Base-by-base conservation (phyloP, 1,140 invertebrate species). In the Leptinotarsa defecta region DNA sequence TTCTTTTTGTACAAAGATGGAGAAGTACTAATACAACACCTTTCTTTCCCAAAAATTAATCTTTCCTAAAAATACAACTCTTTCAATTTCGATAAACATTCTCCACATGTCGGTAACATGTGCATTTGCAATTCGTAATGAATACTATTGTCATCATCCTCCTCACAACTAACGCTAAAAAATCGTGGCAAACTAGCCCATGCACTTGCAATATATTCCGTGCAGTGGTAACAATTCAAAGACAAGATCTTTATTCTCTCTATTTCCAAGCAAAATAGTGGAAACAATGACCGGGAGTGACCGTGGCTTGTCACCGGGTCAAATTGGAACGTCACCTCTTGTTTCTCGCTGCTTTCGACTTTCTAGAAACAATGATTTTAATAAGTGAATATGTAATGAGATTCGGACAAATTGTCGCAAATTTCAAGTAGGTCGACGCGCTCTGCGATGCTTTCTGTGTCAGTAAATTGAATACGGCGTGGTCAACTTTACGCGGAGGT, bases 371-470 rank as follows among this genome's bases (percentile, higher is more conserved):
- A 70, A 70, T 70, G 68, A 70, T 70, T 70, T 70, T 70, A n/a
- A 70, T 70, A 70, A 70, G 68, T 49, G 68, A 70, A 70, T 70
- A 70, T 15, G 43, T 49, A 70, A 70, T 70, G 68, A 70, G 43
- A 48, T 48, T 71, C 67, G 20, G 69, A 75, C 24, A 69, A 67
- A 73, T 75, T 74, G 74, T 77, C 71, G 64, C 64, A 67, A 67
- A 67, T 67, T 67, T 67, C 64, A 67, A 67, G 64, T 67, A 34
- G 64, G 64, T 67, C 64, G 24, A 17, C 5, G 5, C 24, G 64
- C 64, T 24, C 5, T 22, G 24, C 64, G 13, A 3, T 34, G 64
- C 20, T 67, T 67, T 67, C 64, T 67, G 64, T 67, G 64, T 67
- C 64, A 67, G 52, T 19, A 19, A 57, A 57, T 57, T 57, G 52